These are phyloP conservation scores for Dolichotis patagonum DNA, from an alignment of 2,113 vertebrate species.

Conservation along the genomic window DNA sequence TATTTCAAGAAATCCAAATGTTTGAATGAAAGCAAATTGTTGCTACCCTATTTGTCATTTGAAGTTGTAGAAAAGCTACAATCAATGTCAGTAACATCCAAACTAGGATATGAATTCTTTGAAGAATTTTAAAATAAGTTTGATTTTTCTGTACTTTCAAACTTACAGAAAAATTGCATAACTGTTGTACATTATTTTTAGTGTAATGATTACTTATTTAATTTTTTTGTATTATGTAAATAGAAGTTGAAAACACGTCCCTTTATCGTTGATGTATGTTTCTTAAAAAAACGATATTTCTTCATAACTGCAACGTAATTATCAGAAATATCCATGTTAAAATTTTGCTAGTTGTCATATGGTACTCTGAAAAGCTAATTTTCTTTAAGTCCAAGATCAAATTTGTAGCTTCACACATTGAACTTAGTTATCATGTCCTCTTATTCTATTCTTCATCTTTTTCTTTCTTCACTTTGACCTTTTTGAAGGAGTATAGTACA, in stretches of 20 bases:
- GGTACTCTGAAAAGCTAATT: neutral
- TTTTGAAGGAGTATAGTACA: neutral
- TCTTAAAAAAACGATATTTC: neutral
- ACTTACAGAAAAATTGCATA: neutral
- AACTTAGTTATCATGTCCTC: neutral
- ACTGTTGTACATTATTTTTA: neutral
- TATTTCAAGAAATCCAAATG: constrained; percentile 43
- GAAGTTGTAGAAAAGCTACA: neutral
- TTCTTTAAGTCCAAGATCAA: neutral
- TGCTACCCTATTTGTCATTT: constrained; percentile 18
- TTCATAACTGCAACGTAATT: neutral
- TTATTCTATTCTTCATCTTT: neutral
- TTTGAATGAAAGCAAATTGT: constrained; percentile 47
- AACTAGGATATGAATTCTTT: neutral
- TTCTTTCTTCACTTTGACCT: neutral
- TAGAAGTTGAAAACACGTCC: neutral
- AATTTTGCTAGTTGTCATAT: neutral
- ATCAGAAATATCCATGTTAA: neutral
- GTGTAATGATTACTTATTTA: neutral
- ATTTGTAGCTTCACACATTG: neutral
- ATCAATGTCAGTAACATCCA: neutral
- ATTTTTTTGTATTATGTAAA: neutral
- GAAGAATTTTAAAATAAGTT: neutral
- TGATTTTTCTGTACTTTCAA: neutral
- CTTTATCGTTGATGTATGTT: neutral